Base-by-base conservation (phyloP, 2,113 vertebrate genomes). In the Trematocara nigrifrons region DNA sequence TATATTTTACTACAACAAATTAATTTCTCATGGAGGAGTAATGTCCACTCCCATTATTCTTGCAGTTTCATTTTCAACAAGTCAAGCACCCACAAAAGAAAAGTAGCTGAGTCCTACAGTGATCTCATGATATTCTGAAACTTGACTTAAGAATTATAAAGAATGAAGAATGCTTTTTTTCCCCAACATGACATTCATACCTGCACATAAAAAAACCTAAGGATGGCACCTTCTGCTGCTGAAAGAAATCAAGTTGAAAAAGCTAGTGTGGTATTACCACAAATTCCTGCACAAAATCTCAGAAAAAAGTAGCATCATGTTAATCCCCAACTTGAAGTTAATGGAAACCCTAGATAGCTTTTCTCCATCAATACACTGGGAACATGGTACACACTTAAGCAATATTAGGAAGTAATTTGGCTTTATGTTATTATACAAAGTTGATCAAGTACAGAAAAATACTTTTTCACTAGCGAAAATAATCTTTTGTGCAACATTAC, bases 1-100 rank as follows among this genome's bases (percentile, higher is more conserved):
- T 6, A 85, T 49, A 86, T 80, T 84, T 84, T 82, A 54, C 78
- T 84, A 66, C 86, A 91, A 89, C 82, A 92, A 80, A 93, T 92
- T 88, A 88, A 89, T 81, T 91, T 94, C 82, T 88, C 51, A 10
- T 15, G 71, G 74, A 45, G 88, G 80, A 45, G 20, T 85, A 74
- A 90, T 86, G 77, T 81, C 33, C 79, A 74, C 71, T 81, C 35
- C 71, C 29, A 45, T 74, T 80, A 82, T 79, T 61, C 26, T 51
- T 84, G 56, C 82, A 9, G 29, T 86, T 22, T 83, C n/a, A 83
- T 89, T 81, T 35, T 74, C 61, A 76, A 49, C 33, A 81, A 86
- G 53, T 71, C 80, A 89, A 74, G 52, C 69, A 59, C 76, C 22
- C 53, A 81, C 77, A 91, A 79, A 85, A 29, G 80, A 59, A 90